Base-by-base conservation (phyloP, 1,140 invertebrate genomes). In the Spodoptera litura region DNA sequence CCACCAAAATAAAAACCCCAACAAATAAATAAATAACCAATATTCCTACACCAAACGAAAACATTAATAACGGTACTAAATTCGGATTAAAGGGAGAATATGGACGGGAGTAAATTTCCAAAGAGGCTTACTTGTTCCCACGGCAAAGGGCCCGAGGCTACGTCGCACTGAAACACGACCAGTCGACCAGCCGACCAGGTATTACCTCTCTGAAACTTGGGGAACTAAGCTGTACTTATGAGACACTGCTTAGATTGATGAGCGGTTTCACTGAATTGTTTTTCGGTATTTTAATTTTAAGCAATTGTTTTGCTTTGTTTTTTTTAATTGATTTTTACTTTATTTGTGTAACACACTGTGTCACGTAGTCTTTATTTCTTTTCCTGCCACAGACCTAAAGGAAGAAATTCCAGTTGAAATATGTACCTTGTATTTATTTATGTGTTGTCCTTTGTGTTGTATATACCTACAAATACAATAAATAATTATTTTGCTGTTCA, bases 61-160 rank as follows among this genome's bases (percentile, higher is more conserved):
- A 44, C 59, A 75, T 75, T 62, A 75, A 75, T 75, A 75, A 62
- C 74, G 74, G 59, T 75, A 73, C 78, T 81, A 77, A 81, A 81
- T 81, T 77, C 70, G 79, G 74, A 81, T 81, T 80, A 81, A 81
- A 81, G 74, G 49, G 79, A 76, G 75, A 75, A 75, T 64, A 44
- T 27, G 59, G 68, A 81, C 66, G 56, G 76, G 56, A 70, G 66
- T 70, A 44, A 51, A 68, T 68, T 56, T 72, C 55, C 73, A 52
- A 68, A 49, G 77, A 70, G 75, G 52, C 12, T n/a, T 27, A 38
- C 12, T 44, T 58, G 81, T 84, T 84, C 83, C 81, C 83, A 84
- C 83, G 83, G 77, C 81, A 68, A 75, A 81, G 31, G 56, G 83
- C 83, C 81, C 10, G 71, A 20, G 83, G 83, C 78, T 44, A 51